Conservation (phyloP, 2,888 invertebrate genomes). For the Sarcophaga subvicina region DNA sequence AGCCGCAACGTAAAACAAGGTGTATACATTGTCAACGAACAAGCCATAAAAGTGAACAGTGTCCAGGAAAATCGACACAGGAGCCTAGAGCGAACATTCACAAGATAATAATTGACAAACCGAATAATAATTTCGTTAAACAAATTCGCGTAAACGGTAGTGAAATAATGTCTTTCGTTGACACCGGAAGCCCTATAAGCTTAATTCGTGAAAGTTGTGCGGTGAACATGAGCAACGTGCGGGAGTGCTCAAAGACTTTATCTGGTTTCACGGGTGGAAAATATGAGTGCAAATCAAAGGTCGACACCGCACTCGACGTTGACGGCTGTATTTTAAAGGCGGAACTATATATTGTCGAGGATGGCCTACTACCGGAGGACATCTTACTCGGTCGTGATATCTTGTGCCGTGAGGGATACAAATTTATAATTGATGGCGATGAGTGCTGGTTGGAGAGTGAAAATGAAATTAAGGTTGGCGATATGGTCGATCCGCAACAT, state of each 20-base stretch:
- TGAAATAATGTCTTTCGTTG: conserved; percentile 26
- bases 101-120: conserved; percentile 23
- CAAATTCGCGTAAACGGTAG: not conserved
- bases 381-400: conserved; percentile 42
- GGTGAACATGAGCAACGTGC: not conserved
- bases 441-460: conserved; percentile 47
- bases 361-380: too few relatives aligned
- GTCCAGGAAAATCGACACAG: not conserved
- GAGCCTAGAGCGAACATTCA: conserved; percentile 14
- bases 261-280: too few relatives aligned
- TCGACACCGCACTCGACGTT: too few relatives aligned
- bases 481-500: conserved; percentile 6
- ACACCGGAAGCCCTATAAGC: conserved; percentile 28
- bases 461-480: conserved; percentile 6
- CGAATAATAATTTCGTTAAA: not conserved
- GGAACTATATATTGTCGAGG: too few relatives aligned
- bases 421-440: conserved; percentile 58
- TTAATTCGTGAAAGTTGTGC: conserved; percentile 27
- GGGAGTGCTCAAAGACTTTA: conserved; percentile 10
- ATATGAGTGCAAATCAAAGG: too few relatives aligned
- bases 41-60: conserved; percentile 30
- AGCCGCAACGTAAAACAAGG: too few relatives aligned
- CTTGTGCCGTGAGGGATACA: conserved; percentile 48
- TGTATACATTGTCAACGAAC: too few relatives aligned
- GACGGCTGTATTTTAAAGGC: too few relatives aligned